phyloP scores from a whole-genome alignment of 2,797 vertebrate genomes.

The Acanthornis magna region DNA sequence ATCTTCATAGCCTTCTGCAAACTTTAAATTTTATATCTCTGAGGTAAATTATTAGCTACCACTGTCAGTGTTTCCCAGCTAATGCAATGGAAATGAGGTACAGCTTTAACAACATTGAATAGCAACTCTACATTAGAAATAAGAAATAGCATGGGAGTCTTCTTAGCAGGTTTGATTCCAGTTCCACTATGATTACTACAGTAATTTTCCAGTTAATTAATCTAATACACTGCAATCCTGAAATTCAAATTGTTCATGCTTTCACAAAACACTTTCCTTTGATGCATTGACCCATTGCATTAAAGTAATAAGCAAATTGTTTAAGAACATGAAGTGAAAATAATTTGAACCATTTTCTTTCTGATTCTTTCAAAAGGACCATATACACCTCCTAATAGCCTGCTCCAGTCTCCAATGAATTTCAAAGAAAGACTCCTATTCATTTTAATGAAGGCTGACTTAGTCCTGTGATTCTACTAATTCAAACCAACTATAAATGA shows the following conservation, averaged over 20 bases:
- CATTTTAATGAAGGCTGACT: slow-evolving; percentile 7
- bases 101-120: not conserved
- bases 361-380: not conserved
- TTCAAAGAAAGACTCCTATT: not conserved
- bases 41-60: slow-evolving; percentile 23
- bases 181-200: not conserved
- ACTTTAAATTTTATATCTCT: slow-evolving; percentile 9
- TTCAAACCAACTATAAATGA: slow-evolving; percentile 3
- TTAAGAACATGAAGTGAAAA: slow-evolving; percentile 8
- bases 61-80: not conserved
- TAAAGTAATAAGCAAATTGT: not conserved
- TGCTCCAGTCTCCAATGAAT: not conserved
- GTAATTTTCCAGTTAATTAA: slow-evolving; percentile 39
- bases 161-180: slow-evolving; percentile 5
- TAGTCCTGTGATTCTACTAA: not conserved
- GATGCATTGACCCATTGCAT: not conserved
- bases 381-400: not conserved
- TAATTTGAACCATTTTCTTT: not conserved
- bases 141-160: not conserved
- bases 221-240: not conserved
- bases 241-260: not conserved
- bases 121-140: not conserved
- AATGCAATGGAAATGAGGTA: not conserved
- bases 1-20: slow-evolving; percentile 12
- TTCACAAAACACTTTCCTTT: slow-evolving; percentile 12